Conservation (phyloP, 92 coral and sea anemone species). For the Muricea muricata region DNA sequence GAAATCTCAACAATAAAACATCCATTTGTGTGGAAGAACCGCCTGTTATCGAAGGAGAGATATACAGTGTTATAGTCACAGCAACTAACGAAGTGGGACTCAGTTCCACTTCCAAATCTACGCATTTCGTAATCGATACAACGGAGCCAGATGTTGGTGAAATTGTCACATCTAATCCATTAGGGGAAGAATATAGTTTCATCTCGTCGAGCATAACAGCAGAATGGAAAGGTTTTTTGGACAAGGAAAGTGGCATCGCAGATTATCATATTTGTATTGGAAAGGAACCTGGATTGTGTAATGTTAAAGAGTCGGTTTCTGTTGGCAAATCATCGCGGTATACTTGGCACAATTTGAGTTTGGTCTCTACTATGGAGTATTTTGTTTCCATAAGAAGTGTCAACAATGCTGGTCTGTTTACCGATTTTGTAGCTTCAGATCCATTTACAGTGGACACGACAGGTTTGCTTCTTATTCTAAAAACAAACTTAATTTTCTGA, state of each 20-base stretch:
- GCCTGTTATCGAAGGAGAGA: slow-evolving; percentile 76
- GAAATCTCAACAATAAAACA: slow-evolving; percentile 69
- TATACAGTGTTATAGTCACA: slow-evolving; percentile 71
- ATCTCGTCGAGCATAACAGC: slow-evolving; percentile 73
- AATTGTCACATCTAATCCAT: slow-evolving; percentile 38
- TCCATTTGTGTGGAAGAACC: slow-evolving; percentile 77
- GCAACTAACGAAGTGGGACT: slow-evolving; percentile 80
- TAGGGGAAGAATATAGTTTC: slow-evolving; percentile 55
- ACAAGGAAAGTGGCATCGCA: slow-evolving; percentile 72
- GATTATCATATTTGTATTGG: slow-evolving; percentile 80
- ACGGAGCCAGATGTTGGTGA: slow-evolving; percentile 80
- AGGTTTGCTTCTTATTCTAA: slow-evolving; percentile 45
- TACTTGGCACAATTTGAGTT: slow-evolving; percentile 42
- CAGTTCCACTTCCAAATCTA: slow-evolving; percentile 61
- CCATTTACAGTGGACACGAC: slow-evolving; percentile 84
- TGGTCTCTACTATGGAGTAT: slow-evolving; percentile 67
- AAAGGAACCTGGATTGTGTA: slow-evolving; percentile 70
- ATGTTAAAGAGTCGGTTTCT: slow-evolving; percentile 61
- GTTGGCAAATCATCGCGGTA: slow-evolving; percentile 64
- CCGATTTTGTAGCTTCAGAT: slow-evolving; percentile 70
- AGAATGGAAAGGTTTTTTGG: slow-evolving; percentile 85
- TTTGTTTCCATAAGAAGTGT: slow-evolving; percentile 78
- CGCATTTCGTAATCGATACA: slow-evolving; percentile 81
- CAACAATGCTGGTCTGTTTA: slow-evolving; percentile 79
- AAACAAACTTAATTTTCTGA: background rate